These are phyloP conservation scores for Drepana arcuata DNA, from an alignment of 1,140 invertebrate species.

Conservation along the genomic window DNA sequence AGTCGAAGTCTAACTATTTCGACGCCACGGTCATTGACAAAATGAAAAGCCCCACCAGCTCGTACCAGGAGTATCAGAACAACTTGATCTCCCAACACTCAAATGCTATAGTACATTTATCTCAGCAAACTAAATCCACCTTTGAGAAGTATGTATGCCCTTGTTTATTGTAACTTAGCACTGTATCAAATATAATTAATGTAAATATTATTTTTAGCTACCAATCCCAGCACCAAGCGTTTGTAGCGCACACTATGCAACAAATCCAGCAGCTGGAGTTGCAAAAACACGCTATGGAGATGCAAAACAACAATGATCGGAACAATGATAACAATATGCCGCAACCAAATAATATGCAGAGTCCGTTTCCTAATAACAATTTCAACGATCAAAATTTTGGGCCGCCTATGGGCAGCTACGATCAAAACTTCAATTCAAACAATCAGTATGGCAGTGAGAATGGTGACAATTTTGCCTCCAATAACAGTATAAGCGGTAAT, in stretches of 20 bases:
- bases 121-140: constrained; percentile 81
- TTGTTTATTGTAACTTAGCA: constrained; percentile 4
- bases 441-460: constrained; percentile 58
- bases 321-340: constrained; percentile 41
- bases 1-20: constrained; percentile 96
- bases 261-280: constrained; percentile 89
- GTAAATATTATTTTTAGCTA: constrained; percentile 74
- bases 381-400: constrained; percentile 50
- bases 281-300: constrained; percentile 82
- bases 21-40: constrained; percentile 87
- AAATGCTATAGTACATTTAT: constrained; percentile 81
- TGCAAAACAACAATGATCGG: constrained; percentile 71
- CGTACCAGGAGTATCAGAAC: constrained; percentile 88
- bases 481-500: constrained; percentile 60
- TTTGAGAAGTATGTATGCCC: constrained; percentile 78
- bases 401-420: constrained; percentile 36
- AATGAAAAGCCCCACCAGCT: constrained; percentile 82
- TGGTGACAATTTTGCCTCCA: constrained; percentile 54
- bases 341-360: constrained; percentile 35
- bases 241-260: constrained; percentile 90
- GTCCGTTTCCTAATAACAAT: constrained; percentile 43
- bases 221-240: constrained; percentile 95
- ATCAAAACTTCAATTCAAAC: constrained; percentile 40
- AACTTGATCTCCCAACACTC: constrained; percentile 85
- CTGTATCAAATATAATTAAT: constrained; percentile 3